These are phyloP conservation scores for Equus quagga DNA, from an alignment of 2,113 vertebrate species.

Conservation along the genomic window DNA sequence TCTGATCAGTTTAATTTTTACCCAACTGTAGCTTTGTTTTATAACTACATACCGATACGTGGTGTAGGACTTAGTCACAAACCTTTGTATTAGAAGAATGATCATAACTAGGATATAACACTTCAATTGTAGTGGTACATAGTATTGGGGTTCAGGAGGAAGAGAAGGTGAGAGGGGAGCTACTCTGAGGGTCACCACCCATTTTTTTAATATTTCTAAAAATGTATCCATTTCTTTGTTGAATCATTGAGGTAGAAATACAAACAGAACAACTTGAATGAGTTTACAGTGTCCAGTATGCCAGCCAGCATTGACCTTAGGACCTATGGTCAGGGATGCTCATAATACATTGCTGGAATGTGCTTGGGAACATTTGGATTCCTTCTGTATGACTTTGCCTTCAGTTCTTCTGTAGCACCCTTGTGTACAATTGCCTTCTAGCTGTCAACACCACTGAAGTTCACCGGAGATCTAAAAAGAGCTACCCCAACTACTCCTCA, in stretches of 20 bases:
- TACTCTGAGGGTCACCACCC: background rate
- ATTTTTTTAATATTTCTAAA: conserved; percentile 6
- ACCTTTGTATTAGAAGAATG: background rate
- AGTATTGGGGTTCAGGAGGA: background rate
- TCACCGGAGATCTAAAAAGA: background rate
- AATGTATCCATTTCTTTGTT: background rate
- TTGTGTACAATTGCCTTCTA: background rate
- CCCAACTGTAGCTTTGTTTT: background rate
- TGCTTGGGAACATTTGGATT: background rate
- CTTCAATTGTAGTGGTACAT: background rate
- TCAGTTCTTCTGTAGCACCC: background rate
- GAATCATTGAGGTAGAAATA: background rate
- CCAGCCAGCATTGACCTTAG: background rate
- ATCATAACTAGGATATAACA: background rate
- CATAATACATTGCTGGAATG: background rate
- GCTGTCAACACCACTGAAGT: background rate
- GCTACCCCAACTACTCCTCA: background rate
- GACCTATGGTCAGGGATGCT: background rate
- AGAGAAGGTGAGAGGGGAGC: background rate
- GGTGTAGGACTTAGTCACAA: background rate
- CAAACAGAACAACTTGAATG: background rate
- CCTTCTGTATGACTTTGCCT: background rate
- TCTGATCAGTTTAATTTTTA: conserved; percentile 17
- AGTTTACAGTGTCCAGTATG: background rate
- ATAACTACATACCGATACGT: background rate